Conservation (phyloP, 2,113 vertebrate genomes). For the Heloderma charlesbogerti region DNA sequence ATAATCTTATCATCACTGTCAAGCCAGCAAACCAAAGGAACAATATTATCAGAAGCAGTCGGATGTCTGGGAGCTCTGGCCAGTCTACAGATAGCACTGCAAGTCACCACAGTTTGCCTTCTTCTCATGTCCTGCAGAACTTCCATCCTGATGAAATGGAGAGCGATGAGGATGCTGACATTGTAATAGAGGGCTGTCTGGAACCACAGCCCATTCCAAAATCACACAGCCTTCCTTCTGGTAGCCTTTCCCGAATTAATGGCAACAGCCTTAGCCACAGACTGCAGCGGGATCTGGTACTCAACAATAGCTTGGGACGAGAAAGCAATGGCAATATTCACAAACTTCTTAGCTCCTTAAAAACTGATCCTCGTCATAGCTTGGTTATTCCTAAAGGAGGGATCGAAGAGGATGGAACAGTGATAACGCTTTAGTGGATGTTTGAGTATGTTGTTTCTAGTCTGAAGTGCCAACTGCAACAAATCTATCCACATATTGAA, state of each 20-base stretch:
- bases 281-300: slow-evolving; percentile 85
- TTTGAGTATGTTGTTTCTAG: slow-evolving; percentile 45
- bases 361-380: slow-evolving; percentile 93
- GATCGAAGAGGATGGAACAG: slow-evolving; percentile 94
- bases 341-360: slow-evolving; percentile 93
- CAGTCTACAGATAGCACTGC: slow-evolving; percentile 91
- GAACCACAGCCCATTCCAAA: slow-evolving; percentile 78
- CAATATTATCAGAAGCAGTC: slow-evolving; percentile 91
- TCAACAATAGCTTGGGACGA: slow-evolving; percentile 83
- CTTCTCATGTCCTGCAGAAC: slow-evolving; percentile 76
- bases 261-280: slow-evolving; percentile 84
- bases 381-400: slow-evolving; percentile 91
- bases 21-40: slow-evolving; percentile 98
- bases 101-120: slow-evolving; percentile 84
- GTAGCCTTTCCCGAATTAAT: slow-evolving; percentile 86
- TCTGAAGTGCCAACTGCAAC: slow-evolving; percentile 70
- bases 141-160: slow-evolving; percentile 92
- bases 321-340: slow-evolving; percentile 92
- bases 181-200: slow-evolving; percentile 91
- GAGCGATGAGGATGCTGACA: slow-evolving; percentile 93
- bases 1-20: slow-evolving; percentile 97
- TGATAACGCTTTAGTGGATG: slow-evolving; percentile 90
- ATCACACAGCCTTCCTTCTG: slow-evolving; percentile 76
- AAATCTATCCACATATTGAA: slow-evolving; percentile 41
- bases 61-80: slow-evolving; percentile 90